These are phyloP conservation scores for Nibea albiflora DNA, from an alignment of 2,113 vertebrate species.

Conservation along the genomic window DNA sequence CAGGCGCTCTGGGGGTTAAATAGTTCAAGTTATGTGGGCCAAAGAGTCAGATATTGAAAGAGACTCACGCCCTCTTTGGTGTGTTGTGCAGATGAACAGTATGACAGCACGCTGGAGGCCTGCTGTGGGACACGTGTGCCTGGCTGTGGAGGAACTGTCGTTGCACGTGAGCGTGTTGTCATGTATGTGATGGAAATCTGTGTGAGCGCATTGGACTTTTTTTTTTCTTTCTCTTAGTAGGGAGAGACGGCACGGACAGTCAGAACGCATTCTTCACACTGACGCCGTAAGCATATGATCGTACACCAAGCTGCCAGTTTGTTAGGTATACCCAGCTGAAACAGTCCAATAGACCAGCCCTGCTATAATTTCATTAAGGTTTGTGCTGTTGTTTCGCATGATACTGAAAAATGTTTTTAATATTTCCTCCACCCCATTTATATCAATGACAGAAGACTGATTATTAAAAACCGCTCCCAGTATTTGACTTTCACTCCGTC, in stretches of 20 bases:
- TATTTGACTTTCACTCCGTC: neutral
- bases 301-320: neutral
- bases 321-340: neutral
- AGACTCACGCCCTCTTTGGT: neutral
- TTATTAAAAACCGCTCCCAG: neutral
- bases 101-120: neutral
- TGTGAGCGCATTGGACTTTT: slow-evolving; percentile 16
- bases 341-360: neutral
- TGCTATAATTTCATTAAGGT: neutral
- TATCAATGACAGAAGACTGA: neutral
- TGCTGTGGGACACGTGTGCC: slow-evolving; percentile 13
- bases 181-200: slow-evolving; percentile 11
- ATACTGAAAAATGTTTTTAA: neutral
- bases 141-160: neutral
- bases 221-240: slow-evolving; percentile 29
- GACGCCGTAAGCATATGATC: neutral
- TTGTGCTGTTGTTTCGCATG: neutral
- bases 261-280: neutral
- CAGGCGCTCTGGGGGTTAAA: too few relatives aligned
- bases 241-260: neutral
- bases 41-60: neutral
- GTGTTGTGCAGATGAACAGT: slow-evolving; percentile 6
- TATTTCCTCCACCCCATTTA: neutral
- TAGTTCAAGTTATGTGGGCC: too few relatives aligned
- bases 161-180: neutral